Percentiles rank a stretch among this genome's conserved stretches.
These are phyloP conservation scores for Tachypleus tridentatus DNA, from an alignment of 1,140 invertebrate genomes.

Conservation along the genomic window DNA sequence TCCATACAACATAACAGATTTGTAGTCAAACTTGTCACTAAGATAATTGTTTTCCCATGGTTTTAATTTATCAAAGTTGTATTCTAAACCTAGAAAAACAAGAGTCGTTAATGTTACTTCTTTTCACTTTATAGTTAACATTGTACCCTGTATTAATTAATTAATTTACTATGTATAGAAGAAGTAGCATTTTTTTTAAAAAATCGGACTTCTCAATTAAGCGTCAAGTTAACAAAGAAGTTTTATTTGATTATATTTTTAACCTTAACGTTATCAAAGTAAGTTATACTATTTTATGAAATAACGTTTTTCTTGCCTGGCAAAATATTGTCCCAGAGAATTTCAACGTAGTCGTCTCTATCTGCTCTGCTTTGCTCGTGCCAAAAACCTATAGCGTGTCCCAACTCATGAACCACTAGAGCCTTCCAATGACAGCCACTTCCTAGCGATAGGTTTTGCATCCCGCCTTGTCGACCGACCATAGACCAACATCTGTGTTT, in stretches of 20 bases:
- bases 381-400: conserved; percentile 33
- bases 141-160: no score
- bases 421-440: conserved; percentile 13
- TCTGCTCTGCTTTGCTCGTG: conserved; percentile 27
- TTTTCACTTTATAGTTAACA: no score
- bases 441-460: conserved; percentile 8
- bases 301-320: no score
- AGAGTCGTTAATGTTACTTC: not conserved
- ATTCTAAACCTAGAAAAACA: not conserved
- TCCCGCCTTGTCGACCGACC: conserved; percentile 7
- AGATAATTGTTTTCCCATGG: not conserved
- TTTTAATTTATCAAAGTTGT: not conserved
- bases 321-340: no score
- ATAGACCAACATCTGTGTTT: conserved; percentile 5
- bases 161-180: no score
- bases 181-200: no score
- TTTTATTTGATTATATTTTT: no score
- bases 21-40: conserved; percentile 8
- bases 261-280: no score
- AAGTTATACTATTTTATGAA: no score
- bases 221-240: no score
- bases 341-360: no score
- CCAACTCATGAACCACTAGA: conserved; percentile 32
- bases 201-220: no score
- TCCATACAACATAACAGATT: conserved; percentile 16